phyloP scores from a whole-genome alignment of 2,888 invertebrate species.

The Azorinus chamasolen region DNA sequence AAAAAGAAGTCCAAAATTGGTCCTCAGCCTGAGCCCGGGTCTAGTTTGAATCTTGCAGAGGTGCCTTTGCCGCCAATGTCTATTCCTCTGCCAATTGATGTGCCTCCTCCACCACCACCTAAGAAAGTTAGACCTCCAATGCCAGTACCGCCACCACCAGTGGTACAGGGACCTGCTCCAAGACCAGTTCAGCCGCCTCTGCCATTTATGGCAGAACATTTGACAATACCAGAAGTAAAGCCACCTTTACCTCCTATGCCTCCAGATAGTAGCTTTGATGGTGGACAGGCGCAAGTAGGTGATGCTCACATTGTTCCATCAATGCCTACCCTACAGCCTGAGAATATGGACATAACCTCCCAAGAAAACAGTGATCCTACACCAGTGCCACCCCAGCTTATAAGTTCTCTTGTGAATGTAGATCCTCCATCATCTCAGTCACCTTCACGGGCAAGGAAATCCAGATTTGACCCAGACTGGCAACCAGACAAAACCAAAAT shows the following conservation, averaged over 20 bases:
- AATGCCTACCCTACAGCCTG: no score
- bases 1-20: conserved; percentile 46
- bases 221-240: conserved; percentile 3
- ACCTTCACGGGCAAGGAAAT: conserved; percentile 13
- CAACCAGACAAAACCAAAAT: no score
- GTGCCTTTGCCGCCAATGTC: conserved; percentile 40
- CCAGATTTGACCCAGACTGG: conserved; percentile 21
- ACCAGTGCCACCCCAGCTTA: neutral
- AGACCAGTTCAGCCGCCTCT: conserved; percentile 39
- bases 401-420: no score
- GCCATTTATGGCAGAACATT: conserved; percentile 1
- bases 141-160: conserved; percentile 20
- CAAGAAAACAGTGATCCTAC: neutral
- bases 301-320: neutral
- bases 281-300: neutral
- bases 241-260: conserved; percentile 1
- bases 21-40: neutral
- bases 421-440: neutral
- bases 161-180: conserved; percentile 41
- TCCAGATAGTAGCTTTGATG: neutral
- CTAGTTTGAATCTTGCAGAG: conserved; percentile 12
- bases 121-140: conserved; percentile 34
- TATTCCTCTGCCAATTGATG: conserved; percentile 52
- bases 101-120: conserved; percentile 42
- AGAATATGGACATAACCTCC: neutral